Conservation (phyloP, 2,888 invertebrate species). For the Latrodectus hesperus region DNA sequence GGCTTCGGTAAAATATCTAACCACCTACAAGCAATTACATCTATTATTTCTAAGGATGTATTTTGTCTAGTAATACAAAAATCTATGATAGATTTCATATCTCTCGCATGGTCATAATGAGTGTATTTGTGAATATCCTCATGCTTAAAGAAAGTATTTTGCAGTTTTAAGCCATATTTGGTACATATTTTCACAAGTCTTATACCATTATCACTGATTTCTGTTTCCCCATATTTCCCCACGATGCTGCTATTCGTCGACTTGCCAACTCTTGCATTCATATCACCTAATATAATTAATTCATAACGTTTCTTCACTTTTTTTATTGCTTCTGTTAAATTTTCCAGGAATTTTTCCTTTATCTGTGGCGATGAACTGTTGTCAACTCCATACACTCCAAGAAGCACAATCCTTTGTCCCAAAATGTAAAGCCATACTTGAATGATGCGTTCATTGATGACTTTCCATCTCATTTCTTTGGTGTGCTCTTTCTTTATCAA, state of each 20-base stretch:
- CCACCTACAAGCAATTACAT: constrained; percentile 38
- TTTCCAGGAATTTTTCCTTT: constrained; percentile 8
- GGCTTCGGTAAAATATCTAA: background rate
- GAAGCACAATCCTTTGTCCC: background rate
- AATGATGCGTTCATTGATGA: constrained; percentile 28
- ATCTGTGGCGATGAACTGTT: background rate
- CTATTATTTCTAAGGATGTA: constrained; percentile 1
- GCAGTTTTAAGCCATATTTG: constrained; percentile 19
- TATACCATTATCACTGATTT: constrained; percentile 18
- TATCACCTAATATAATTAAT: constrained; percentile 30
- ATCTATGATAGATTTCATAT: constrained; percentile 23
- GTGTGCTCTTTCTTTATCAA: constrained; percentile 3
- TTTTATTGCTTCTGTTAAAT: constrained; percentile 9
- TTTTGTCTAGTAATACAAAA: constrained; percentile 32
- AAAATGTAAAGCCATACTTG: background rate
- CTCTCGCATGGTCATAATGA: constrained; percentile 7
- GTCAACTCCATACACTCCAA: constrained; percentile 36
- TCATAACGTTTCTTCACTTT: background rate
- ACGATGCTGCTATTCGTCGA: background rate
- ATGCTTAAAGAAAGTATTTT: constrained; percentile 40
- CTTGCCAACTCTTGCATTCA: constrained; percentile 25
- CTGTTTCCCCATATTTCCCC: constrained; percentile 17
- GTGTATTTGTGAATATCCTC: constrained; percentile 42
- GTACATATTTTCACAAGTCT: constrained; percentile 20
- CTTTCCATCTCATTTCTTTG: constrained; percentile 6